Conservation (phyloP, 2,888 invertebrate species). For the Lepidocyrtoides sp. region DNA sequence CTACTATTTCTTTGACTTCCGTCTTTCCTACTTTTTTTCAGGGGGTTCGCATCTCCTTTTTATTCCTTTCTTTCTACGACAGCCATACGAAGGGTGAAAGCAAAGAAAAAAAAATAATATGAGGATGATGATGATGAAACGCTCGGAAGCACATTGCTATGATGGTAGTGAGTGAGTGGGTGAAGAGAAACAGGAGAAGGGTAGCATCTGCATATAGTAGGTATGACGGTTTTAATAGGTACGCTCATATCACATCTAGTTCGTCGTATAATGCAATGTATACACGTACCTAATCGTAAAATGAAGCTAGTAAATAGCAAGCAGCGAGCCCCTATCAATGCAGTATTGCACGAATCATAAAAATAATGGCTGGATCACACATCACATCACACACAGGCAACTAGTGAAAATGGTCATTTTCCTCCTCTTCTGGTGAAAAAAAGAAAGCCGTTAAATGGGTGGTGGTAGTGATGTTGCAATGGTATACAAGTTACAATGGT, state of each 20-base stretch:
- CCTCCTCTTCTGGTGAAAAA: neutral
- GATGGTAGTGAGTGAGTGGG: neutral
- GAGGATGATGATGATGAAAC: constrained; percentile 59
- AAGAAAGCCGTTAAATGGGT: constrained; percentile 17
- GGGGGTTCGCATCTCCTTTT: constrained; percentile 52
- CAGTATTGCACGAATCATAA: constrained; percentile 43
- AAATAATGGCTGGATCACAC: constrained; percentile 55
- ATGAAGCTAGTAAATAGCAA: too few relatives aligned
- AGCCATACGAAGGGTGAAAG: constrained; percentile 65
- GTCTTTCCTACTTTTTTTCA: constrained; percentile 19
- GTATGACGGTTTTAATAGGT: neutral
- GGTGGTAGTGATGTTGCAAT: constrained; percentile 9
- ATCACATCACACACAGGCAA: constrained; percentile 44
- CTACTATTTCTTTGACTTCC: constrained; percentile 54
- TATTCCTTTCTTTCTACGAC: neutral
- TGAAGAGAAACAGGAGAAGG: neutral
- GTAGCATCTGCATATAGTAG: constrained; percentile 55
- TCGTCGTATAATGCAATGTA: neutral
- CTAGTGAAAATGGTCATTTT: constrained; percentile 47
- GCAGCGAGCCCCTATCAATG: constrained; percentile 33
- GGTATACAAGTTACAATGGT: neutral
- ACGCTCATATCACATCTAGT: neutral
- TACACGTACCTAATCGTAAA: too few relatives aligned
- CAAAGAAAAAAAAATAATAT: constrained; percentile 60
- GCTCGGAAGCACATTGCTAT: neutral